phyloP scores from a whole-genome alignment of 2,113 vertebrate species.

The Silurus asotus region DNA sequence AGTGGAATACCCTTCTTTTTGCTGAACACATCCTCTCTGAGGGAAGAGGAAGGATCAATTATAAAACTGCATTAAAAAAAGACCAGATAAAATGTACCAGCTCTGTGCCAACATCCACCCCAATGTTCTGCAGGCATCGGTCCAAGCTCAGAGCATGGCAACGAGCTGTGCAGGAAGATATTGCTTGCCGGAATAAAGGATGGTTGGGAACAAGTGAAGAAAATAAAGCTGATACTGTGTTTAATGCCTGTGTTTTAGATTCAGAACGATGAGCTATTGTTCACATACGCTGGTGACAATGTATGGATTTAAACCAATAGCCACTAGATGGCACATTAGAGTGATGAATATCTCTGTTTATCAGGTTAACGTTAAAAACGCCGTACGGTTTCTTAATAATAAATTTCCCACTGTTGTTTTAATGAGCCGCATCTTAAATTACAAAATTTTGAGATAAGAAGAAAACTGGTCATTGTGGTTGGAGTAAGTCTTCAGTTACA shows the following conservation, averaged over 20 bases:
- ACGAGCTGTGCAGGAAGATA: neutral
- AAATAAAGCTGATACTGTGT: neutral
- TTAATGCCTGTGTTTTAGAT: neutral
- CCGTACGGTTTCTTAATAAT: neutral
- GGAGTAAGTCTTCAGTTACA: neutral
- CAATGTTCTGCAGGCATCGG: conserved; percentile 26
- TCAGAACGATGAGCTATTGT: neutral
- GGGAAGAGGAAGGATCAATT: conserved; percentile 64
- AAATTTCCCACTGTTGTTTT: neutral
- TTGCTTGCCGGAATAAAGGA: conserved; percentile 3
- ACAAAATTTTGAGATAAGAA: neutral
- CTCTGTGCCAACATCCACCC: conserved; percentile 9
- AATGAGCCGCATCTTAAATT: neutral
- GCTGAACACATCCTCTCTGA: conserved; percentile 58
- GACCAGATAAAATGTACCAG: conserved; percentile 29
- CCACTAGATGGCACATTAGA: neutral
- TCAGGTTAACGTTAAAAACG: neutral
- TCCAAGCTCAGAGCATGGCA: conserved; percentile 25
- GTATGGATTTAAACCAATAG: neutral
- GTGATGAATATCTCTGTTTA: neutral
- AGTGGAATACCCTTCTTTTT: neutral
- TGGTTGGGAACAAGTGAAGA: neutral
- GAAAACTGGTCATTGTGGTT: neutral
- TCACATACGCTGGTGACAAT: neutral
- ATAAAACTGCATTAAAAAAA: conserved; percentile 55